Conservation (phyloP, 2,888 invertebrate genomes). For the Drosophila testacea region DNA sequence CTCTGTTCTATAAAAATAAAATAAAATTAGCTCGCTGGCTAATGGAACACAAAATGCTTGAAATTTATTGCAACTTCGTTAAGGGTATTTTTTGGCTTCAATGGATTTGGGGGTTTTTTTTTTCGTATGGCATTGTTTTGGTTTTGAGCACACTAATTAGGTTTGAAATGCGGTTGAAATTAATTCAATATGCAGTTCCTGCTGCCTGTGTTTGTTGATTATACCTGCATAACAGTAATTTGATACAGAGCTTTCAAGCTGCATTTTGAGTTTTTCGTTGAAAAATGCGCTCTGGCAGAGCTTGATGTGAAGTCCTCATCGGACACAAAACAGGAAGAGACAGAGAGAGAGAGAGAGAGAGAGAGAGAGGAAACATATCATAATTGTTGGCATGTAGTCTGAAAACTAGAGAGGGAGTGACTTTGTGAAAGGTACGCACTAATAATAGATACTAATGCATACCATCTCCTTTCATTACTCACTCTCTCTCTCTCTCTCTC, state of each 20-base stretch:
- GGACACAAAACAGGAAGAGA: not conserved
- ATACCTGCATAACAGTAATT: not conserved
- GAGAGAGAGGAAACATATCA: no score
- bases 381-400: no score
- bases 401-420: no score
- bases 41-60: not conserved
- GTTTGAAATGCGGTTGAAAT: slow-evolving; percentile 26
- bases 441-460: no score
- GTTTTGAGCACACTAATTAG: slow-evolving; percentile 10
- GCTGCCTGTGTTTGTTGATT: not conserved
- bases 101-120: not conserved
- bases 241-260: not conserved
- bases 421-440: no score
- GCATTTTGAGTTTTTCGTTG: not conserved
- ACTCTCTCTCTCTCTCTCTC: no score
- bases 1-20: not conserved
- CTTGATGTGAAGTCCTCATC: not conserved
- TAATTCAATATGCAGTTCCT: slow-evolving; percentile 20
- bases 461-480: no score
- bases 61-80: not conserved
- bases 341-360: not conserved
- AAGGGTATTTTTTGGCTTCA: not conserved
- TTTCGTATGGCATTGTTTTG: not conserved
- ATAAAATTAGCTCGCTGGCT: no score
- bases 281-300: not conserved